phyloP scores from a whole-genome alignment of 2,113 vertebrate species.

The Sinosuthora webbiana region DNA sequence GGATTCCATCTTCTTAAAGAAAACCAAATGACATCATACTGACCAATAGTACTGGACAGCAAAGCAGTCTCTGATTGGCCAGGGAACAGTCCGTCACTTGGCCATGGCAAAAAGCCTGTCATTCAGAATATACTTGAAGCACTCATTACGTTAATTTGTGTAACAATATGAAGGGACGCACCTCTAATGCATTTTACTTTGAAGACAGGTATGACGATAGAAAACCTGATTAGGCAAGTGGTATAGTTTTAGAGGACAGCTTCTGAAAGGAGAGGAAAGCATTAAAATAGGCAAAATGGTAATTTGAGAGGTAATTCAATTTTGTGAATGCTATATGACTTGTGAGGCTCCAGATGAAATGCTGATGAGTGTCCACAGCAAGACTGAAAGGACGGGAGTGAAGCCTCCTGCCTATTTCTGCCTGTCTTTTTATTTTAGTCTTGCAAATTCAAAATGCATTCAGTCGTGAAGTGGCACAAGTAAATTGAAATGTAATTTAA shows the following conservation, averaged over 20 bases:
- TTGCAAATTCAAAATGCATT: not conserved
- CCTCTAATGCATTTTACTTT: constrained; percentile 15
- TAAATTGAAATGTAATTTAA: constrained; percentile 19
- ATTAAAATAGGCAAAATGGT: constrained; percentile 22
- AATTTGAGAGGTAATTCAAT: constrained; percentile 61
- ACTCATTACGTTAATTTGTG: constrained; percentile 32
- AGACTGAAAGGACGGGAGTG: not conserved
- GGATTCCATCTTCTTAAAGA: not conserved
- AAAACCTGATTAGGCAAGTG: constrained; percentile 39
- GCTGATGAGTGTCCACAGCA: constrained; percentile 25
- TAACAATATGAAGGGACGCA: constrained; percentile 22
- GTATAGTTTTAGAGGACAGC: not conserved
- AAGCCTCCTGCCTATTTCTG: not conserved
- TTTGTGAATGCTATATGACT: constrained; percentile 60
- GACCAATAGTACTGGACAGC: not conserved
- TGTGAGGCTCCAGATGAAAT: constrained; percentile 40
- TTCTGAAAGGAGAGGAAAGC: not conserved
- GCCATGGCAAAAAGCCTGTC: not conserved
- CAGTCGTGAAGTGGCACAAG: not conserved
- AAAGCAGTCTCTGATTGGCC: not conserved
- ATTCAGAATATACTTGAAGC: not conserved
- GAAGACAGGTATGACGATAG: constrained; percentile 31
- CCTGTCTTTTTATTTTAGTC: not conserved
- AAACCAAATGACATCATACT: not conserved
- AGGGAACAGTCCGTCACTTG: not conserved